Evolutionary conservation across 2,888 invertebrate genomes (phyloP).

Genomic region (Micropterix aruncella): DNA sequence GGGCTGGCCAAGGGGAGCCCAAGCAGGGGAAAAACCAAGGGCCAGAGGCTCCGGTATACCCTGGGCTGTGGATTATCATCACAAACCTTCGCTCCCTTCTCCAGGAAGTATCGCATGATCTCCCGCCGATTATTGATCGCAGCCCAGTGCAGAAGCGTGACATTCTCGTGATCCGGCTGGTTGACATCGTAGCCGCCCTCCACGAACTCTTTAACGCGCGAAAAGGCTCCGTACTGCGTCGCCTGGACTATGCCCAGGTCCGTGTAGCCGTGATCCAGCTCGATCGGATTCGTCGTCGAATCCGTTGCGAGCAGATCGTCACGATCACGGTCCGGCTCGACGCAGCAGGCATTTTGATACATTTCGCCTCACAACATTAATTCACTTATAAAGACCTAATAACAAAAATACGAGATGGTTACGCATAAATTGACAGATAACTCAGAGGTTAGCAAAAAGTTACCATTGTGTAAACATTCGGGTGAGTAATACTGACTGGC

Average conservation of each 20-base stretch:
- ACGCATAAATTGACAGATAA: too few relatives aligned
- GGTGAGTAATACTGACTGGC: too few relatives aligned
- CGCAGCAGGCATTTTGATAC: conserved; percentile 27
- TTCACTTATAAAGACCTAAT: too few relatives aligned
- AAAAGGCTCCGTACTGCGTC: conserved; percentile 89
- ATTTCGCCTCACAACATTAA: too few relatives aligned
- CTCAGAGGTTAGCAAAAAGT: too few relatives aligned
- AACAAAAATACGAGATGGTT: too few relatives aligned
- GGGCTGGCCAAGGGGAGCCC: too few relatives aligned
- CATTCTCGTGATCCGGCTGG: conserved; percentile 87
- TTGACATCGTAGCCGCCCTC: conserved; percentile 92
- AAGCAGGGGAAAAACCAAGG: too few relatives aligned
- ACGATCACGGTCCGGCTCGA: conserved; percentile 44
- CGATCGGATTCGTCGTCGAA: conserved; percentile 42
- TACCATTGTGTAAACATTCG: too few relatives aligned
- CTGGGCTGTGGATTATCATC: too few relatives aligned
- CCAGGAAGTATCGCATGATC: conserved; percentile 77
- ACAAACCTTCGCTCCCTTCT: conserved; percentile 70
- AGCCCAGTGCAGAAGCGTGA: conserved; percentile 97
- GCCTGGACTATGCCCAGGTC: conserved; percentile 89
- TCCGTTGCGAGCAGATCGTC: conserved; percentile 46
- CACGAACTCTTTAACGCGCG: conserved; percentile 69
- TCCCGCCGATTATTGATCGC: conserved; percentile 95
- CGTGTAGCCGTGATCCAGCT: conserved; percentile 57
- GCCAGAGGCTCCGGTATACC: too few relatives aligned